Evolutionary conservation across 2,113 vertebrate genomes (phyloP).

Genomic region (Misgurnus mizolepis): DNA sequence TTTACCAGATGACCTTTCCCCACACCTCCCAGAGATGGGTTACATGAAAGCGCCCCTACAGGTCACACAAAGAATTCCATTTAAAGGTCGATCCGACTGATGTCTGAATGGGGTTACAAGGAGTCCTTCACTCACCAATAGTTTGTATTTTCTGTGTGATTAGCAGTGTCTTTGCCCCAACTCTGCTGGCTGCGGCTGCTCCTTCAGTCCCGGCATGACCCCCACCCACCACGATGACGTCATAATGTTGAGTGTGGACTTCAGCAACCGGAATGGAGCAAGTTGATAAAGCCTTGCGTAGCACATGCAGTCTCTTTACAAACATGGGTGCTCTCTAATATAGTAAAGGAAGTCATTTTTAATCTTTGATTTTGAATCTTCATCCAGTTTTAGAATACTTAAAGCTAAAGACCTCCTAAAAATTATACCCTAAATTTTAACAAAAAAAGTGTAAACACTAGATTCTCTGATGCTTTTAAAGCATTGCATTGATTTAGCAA

Average conservation of each 20-base stretch:
- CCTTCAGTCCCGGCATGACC: slow-evolving; percentile 92
- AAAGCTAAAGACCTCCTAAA: no score
- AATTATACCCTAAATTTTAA: no score
- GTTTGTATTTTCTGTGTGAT: slow-evolving; percentile 85
- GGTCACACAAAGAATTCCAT: not conserved
- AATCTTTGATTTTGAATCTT: not conserved
- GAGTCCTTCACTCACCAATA: slow-evolving; percentile 75
- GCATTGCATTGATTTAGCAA: no score
- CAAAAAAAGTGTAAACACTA: no score
- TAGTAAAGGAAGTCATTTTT: not conserved
- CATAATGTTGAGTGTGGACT: slow-evolving; percentile 67
- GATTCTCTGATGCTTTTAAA: no score
- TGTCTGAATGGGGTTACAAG: not conserved
- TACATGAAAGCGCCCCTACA: slow-evolving; percentile 91
- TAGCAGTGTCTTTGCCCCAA: slow-evolving; percentile 84
- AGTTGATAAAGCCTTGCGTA: slow-evolving; percentile 31
- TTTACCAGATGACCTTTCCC: slow-evolving; percentile 93
- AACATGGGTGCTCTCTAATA: slow-evolving; percentile 63
- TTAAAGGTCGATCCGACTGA: not conserved
- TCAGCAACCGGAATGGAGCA: slow-evolving; percentile 52
- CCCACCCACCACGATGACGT: slow-evolving; percentile 89
- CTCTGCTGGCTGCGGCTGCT: slow-evolving; percentile 83
- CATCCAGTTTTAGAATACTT: no score
- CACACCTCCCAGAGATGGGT: slow-evolving; percentile 93
- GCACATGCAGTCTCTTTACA: slow-evolving; percentile 56